Conservation (phyloP, 2,888 invertebrate genomes). For the Drosophila merina region DNA sequence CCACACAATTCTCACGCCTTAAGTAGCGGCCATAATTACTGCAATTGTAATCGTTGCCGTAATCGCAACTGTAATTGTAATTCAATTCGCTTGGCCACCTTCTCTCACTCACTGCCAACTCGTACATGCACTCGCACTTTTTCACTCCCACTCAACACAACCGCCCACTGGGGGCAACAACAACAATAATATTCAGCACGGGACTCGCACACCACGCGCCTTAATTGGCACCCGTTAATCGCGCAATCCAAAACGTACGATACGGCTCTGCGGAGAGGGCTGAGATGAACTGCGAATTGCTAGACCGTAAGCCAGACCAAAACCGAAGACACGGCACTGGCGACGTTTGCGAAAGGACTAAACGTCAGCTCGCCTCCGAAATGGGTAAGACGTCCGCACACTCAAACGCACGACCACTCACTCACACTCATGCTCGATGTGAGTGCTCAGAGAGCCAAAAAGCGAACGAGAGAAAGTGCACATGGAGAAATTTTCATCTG, state of each 20-base stretch:
- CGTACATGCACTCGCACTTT: not conserved
- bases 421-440: slow-evolving; percentile 15
- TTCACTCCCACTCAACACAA: slow-evolving; percentile 1
- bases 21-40: slow-evolving; percentile 75
- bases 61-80: slow-evolving; percentile 72
- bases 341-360: slow-evolving; percentile 82
- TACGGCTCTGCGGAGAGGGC: not conserved
- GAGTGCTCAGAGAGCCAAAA: slow-evolving; percentile 16
- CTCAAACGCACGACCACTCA: slow-evolving; percentile 42
- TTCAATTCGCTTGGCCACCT: slow-evolving; percentile 70
- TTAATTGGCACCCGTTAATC: slow-evolving; percentile 42
- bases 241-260: slow-evolving; percentile 26
- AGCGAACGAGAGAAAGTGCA: slow-evolving; percentile 41
- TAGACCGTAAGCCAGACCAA: slow-evolving; percentile 68
- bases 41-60: slow-evolving; percentile 57
- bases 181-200: slow-evolving; percentile 22
- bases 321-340: slow-evolving; percentile 73
- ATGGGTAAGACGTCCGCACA: slow-evolving; percentile 67
- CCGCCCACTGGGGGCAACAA: slow-evolving; percentile 6
- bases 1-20: slow-evolving; percentile 55
- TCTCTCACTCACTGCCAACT: slow-evolving; percentile 16
- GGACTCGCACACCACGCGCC: slow-evolving; percentile 39
- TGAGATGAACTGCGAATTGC: slow-evolving; percentile 16
- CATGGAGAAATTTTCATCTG: not conserved
- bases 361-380: slow-evolving; percentile 58